Percentiles rank a stretch among this genome's conserved stretches.
phyloP scores from a whole-genome alignment of 2,888 invertebrate genomes.

The Tachina grossa region DNA sequence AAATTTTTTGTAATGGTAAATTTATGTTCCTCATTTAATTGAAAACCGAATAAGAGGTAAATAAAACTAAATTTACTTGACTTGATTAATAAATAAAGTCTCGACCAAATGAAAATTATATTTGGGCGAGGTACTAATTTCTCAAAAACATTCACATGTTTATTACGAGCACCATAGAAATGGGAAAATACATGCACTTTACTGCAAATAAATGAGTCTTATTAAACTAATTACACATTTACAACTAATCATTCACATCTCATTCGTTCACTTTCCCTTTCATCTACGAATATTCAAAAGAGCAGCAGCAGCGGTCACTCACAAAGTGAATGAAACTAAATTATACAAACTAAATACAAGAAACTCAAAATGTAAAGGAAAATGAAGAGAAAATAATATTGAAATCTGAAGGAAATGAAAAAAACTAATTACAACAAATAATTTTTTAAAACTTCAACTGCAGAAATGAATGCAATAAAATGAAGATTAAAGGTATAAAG shows the following conservation, averaged over 20 bases:
- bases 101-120: constrained; percentile 5
- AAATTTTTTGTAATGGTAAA: too few relatives aligned
- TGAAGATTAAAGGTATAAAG: not conserved
- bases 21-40: too few relatives aligned
- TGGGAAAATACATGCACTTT: not conserved
- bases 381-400: constrained; percentile 22
- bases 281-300: constrained; percentile 9
- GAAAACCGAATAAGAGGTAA: not conserved
- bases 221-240: constrained; percentile 61
- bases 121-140: constrained; percentile 49
- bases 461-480: constrained; percentile 71
- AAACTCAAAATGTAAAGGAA: constrained; percentile 37
- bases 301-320: constrained; percentile 26
- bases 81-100: not conserved
- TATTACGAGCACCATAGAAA: constrained; percentile 4
- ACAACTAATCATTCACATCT: constrained; percentile 25
- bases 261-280: constrained; percentile 60
- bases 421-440: constrained; percentile 80
- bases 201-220: constrained; percentile 49
- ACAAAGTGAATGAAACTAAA: constrained; percentile 52
- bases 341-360: constrained; percentile 1
- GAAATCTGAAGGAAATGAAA: constrained; percentile 65
- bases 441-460: constrained; percentile 78
- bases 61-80: constrained; percentile 3
- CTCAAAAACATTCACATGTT: constrained; percentile 60